Base-by-base conservation (phyloP, 2,797 vertebrate species). In the Syndactyla subalaris region DNA sequence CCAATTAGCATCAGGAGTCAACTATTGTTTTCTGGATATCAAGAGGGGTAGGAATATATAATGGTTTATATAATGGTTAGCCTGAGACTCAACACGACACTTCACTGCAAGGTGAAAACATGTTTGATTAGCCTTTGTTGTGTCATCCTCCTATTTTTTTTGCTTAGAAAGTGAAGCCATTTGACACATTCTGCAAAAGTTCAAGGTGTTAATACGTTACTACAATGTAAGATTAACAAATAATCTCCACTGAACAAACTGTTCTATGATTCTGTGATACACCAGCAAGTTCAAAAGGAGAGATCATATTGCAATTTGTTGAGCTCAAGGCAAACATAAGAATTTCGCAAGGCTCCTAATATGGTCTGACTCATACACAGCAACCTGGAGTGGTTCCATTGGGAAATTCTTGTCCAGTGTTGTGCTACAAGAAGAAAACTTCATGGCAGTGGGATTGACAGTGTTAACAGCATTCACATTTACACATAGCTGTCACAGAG, bases 21-120 rank as follows among this genome's bases (percentile, higher is more conserved):
- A 14, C 9, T 30, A 6, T 0, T 27, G 15, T 38, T 85, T 88
- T 70, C 27, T 48, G 52, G 26, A 63, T 0, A 0, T 43, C 36
- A 51, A 2, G 13, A 76, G 16, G 11, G 70, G 6, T 66, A 41
- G 36, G 85, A 91, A 83, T 38, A 66, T 41, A 41, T 17, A 41
- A 6, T 21, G 17, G 9, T 78, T 71, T 67, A 41, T 62, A 19
- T 5, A 55, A 51, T 13, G 16, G 9, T 52, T 79, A 80, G 8
- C 24, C 14, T 59, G 45, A 87, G n/a, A 79, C 23, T 49, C 32
- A 58, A 21, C 22, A 52, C 17, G 12, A 27, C 1, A 1, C 7
- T 62, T 79, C n/a, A n/a, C 4, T 74, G 46, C 29, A 78, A 67
- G 12, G 23, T 38, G 63, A 32, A 80, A 77, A 34, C 20, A 7